Base-by-base conservation (phyloP, 2,888 invertebrate species). In the Lasioglossum lativentre region DNA sequence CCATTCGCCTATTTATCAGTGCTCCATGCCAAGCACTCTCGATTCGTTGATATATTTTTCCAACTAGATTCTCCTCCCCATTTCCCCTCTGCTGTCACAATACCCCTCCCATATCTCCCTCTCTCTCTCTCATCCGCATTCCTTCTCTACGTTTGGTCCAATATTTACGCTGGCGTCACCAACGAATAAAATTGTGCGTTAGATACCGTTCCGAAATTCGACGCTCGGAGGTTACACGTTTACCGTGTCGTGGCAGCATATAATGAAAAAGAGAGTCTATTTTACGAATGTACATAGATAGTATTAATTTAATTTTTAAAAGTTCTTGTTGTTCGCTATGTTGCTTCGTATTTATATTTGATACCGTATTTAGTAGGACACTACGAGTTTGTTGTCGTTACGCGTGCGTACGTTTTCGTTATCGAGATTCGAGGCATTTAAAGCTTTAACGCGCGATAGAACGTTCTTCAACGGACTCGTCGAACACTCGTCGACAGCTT, bases 261-360 rank as follows among this genome's bases (percentile, higher is more conserved):
- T 34, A 42, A 66, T 56, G 40, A 45, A 75, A 73, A 78, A 56
- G 40, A 74, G 47, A 45, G 63, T 74, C 56, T 78, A 71, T 75
- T 74, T 80, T 59, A 56, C 68, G 71, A 71, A 56, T 85, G 85
- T 86, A 82, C 71, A 85, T 82, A 86, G 59, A 74, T 85, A 82
- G 74, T 63, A 40, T 77, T 86, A 86, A 77, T 77, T 80, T 66
- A 82, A 82, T 47, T 75, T 72, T 84, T 86, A 85, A 78, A 74
- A 42, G 40, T 74, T 80, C 40, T 85, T 80, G 82, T 86, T 86
- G 82, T 68, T 78, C 75, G 78, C 82, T 27, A 82, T 80, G 75
- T 85, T 80, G 72, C 82, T 86, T 86, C 79, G 77, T 86, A 85
- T 86, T 85, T 80, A 82, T 85, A 80, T 82, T 85, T 68, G 56